Evolutionary conservation across 2,113 vertebrate species (phyloP).

Genomic region (Glareola pratincola): DNA sequence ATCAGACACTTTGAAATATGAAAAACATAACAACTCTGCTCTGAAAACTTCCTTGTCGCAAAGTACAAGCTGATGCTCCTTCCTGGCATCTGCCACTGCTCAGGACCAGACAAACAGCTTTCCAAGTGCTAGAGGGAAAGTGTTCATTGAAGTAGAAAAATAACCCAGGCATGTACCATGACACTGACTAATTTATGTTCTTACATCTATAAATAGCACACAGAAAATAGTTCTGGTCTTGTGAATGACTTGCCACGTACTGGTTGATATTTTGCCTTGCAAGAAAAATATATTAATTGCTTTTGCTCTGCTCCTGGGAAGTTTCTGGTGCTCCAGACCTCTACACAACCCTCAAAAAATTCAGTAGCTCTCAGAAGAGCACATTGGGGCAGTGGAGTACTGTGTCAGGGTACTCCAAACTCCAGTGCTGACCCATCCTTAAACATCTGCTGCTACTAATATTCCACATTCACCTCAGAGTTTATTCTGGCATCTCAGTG

Average conservation of each 20-base stretch:
- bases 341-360: neutral
- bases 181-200: neutral
- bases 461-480: neutral
- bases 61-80: neutral
- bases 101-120: constrained; percentile 7
- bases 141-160: neutral
- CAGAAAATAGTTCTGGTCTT: neutral
- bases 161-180: neutral
- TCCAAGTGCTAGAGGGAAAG: neutral
- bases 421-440: neutral
- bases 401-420: neutral
- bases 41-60: neutral
- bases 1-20: neutral
- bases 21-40: neutral
- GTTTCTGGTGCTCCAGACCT: neutral
- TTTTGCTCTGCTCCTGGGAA: neutral
- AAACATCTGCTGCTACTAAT: neutral
- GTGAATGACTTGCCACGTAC: neutral
- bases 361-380: neutral
- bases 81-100: neutral
- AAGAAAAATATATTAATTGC: neutral
- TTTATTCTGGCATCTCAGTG: neutral
- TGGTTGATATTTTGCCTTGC: neutral
- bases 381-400: neutral
- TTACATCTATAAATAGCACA: neutral